Conservation (phyloP, 2,888 invertebrate species). For the Lithosia quadra region DNA sequence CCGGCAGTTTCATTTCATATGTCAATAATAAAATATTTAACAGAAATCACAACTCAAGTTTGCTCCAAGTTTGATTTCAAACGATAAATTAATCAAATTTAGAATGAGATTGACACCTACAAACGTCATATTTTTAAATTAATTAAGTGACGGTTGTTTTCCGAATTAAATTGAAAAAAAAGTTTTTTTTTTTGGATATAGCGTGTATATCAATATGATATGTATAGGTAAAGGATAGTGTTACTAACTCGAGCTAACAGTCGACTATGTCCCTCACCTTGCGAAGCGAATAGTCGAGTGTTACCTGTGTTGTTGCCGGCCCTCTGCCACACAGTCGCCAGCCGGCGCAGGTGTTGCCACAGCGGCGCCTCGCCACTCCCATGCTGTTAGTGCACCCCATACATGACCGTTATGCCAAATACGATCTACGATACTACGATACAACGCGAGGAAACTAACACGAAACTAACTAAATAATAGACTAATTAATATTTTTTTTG, state of each 20-base stretch:
- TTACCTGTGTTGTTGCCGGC: slow-evolving; percentile 63
- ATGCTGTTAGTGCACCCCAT: slow-evolving; percentile 88
- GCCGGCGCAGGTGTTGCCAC: slow-evolving; percentile 80
- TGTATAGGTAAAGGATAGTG: no score
- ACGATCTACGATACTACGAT: slow-evolving; percentile 22
- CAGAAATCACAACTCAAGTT: no score
- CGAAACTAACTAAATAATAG: neutral
- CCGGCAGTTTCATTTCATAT: no score
- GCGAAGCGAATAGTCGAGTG: slow-evolving; percentile 19
- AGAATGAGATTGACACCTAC: neutral
- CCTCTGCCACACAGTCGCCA: slow-evolving; percentile 74
- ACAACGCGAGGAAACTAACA: slow-evolving; percentile 36
- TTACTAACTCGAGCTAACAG: slow-evolving; percentile 20
- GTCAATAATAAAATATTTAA: no score
- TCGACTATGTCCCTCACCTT: slow-evolving; percentile 21
- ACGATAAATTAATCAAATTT: neutral
- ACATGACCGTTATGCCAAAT: slow-evolving; percentile 60
- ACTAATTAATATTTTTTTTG: neutral
- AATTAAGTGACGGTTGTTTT: no score
- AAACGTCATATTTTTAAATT: neutral
- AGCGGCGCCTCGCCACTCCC: slow-evolving; percentile 81
- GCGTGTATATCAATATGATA: neutral
- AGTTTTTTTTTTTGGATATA: neutral
- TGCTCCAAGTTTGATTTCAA: no score
- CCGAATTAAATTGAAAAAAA: no score